A percentile compares a stretch with the other conserved stretches of the same genome.
phyloP scores from a whole-genome alignment of 64 coral and sea anemone species.

The Anthopleura sola region DNA sequence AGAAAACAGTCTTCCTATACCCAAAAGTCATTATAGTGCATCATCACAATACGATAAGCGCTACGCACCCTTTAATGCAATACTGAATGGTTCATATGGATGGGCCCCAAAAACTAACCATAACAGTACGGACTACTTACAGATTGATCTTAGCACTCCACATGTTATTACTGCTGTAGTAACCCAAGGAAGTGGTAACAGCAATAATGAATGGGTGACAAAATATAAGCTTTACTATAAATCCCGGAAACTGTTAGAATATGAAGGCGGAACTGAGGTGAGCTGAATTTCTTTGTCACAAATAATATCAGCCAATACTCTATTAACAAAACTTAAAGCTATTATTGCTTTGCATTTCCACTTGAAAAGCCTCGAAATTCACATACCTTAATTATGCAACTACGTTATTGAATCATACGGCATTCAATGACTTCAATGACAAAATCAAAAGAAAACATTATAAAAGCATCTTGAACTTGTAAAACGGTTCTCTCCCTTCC shows the following conservation, averaged over 20 bases:
- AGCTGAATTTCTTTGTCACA: too few species aligned
- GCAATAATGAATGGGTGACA: not conserved
- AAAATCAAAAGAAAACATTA: too few species aligned
- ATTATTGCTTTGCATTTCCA: too few species aligned
- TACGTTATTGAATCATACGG: too few species aligned
- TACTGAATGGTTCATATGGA: not conserved
- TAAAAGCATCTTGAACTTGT: too few species aligned
- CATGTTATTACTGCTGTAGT: constrained; percentile 37
- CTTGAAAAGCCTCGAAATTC: too few species aligned
- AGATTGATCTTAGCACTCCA: not conserved
- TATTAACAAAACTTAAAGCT: too few species aligned
- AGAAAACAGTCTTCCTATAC: not conserved
- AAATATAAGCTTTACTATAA: not conserved
- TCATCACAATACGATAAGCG: not conserved
- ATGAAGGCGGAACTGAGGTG: not conserved
- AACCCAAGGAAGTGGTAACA: not conserved
- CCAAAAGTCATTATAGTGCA: not conserved
- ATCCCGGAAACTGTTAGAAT: not conserved
- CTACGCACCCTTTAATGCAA: constrained; percentile 15
- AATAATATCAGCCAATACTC: too few species aligned
- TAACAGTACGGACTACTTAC: not conserved
- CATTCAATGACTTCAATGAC: too few species aligned
- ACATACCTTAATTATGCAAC: too few species aligned
- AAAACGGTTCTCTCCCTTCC: too few species aligned
- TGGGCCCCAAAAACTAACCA: constrained; percentile 20